Evolutionary conservation across 2,888 invertebrate genomes (phyloP).

Genomic region (Tetragonisca angustula): DNA sequence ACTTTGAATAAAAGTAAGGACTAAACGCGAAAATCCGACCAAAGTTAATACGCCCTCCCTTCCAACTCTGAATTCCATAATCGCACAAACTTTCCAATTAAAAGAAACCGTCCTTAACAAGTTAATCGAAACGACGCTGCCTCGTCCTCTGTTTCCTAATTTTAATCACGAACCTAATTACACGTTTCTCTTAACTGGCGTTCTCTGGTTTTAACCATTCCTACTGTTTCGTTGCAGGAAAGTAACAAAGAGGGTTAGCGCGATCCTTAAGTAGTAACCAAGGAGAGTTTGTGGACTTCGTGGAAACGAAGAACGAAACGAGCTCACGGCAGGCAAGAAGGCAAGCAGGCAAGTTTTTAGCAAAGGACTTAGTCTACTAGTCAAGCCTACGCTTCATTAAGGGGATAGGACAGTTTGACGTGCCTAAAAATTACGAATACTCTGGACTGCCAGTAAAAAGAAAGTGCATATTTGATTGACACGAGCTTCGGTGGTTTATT

Average conservation of each 20-base stretch:
- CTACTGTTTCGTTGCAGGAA: background rate
- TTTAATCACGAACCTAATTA: background rate
- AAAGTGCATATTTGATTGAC: no score
- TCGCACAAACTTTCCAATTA: background rate
- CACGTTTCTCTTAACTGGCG: background rate
- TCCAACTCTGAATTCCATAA: background rate
- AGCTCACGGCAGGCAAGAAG: background rate
- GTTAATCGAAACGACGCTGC: background rate
- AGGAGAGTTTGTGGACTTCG: no score
- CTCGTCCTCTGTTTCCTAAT: background rate
- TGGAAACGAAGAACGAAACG: background rate
- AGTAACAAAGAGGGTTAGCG: background rate
- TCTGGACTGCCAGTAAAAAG: no score
- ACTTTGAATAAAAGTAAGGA: no score
- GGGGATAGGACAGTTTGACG: no score
- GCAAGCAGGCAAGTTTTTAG: background rate
- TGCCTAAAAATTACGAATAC: no score
- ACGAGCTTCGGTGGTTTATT: no score
- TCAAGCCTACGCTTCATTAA: conserved; percentile 65
- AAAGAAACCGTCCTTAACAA: background rate
- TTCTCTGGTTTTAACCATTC: background rate
- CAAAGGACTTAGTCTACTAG: conserved; percentile 4
- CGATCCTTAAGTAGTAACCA: background rate
- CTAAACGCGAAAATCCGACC: background rate
- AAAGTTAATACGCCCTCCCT: background rate